Percentiles rank a stretch among this genome's conserved stretches.
Conservation (phyloP, 92 coral and sea anemone genomes). For the Plumapathes pennacea region DNA sequence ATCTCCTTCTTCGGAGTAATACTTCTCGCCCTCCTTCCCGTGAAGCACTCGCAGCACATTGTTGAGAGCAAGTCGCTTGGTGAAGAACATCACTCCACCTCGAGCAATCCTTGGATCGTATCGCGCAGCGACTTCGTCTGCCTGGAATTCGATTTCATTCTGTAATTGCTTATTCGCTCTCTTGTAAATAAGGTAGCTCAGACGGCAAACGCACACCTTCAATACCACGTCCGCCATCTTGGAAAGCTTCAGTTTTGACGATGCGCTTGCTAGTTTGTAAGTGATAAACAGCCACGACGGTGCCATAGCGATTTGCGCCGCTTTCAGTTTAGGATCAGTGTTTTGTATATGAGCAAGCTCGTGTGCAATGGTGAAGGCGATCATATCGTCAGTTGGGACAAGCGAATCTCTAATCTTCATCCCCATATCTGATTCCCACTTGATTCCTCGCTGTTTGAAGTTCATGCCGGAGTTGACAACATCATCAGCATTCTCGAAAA, state of each 20-base stretch:
- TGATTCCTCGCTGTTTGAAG: conserved; percentile 69
- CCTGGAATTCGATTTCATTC: conserved; percentile 55
- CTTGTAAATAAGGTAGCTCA: conserved; percentile 65
- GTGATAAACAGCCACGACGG: conserved; percentile 77
- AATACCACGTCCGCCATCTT: conserved; percentile 49
- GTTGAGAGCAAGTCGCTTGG: conserved; percentile 70
- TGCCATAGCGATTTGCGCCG: conserved; percentile 33
- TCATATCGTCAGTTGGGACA: conserved; percentile 61
- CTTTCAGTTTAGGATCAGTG: conserved; percentile 40
- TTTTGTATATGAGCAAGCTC: conserved; percentile 73
- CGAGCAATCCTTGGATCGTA: conserved; percentile 50
- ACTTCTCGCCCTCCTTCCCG: conserved; percentile 53
- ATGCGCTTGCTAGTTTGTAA: conserved; percentile 52
- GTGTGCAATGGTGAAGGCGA: conserved; percentile 76
- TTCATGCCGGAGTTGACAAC: conserved; percentile 68
- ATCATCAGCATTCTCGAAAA: conserved; percentile 57
- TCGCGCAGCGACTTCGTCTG: conserved; percentile 64
- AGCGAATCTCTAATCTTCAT: conserved; percentile 63
- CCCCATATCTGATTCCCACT: conserved; percentile 86
- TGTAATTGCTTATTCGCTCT: conserved; percentile 37
- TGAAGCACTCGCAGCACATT: conserved; percentile 58
- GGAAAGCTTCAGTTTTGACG: conserved; percentile 44
- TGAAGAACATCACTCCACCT: conserved; percentile 67
- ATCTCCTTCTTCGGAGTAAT: conserved; percentile 73
- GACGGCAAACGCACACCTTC: conserved; percentile 62